Conservation (phyloP, 1,140 invertebrate genomes). For the Augochlora pura region DNA sequence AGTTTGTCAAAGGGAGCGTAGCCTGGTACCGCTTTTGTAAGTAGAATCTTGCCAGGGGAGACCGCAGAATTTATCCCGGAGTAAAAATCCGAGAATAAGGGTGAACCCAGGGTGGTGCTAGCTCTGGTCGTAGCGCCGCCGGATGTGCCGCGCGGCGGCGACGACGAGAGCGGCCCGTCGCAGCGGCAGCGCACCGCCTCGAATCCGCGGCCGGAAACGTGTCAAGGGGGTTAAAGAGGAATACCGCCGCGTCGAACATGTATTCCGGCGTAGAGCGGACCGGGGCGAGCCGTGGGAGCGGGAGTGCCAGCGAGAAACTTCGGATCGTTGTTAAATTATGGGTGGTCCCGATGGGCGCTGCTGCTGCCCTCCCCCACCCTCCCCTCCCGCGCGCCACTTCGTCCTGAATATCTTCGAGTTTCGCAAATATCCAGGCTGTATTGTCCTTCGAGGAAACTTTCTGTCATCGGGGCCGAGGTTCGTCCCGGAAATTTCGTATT, state of each 20-base stretch:
- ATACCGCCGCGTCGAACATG: slow-evolving; percentile 49
- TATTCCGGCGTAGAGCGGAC: slow-evolving; percentile 14
- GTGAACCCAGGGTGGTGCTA: too few relatives aligned
- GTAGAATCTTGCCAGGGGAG: slow-evolving; percentile 26
- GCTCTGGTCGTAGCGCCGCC: too few relatives aligned
- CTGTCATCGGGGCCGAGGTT: not conserved
- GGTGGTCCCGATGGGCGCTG: slow-evolving; percentile 43
- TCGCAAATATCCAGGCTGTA: slow-evolving; percentile 22
- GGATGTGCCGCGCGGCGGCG: too few relatives aligned
- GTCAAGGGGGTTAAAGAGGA: slow-evolving; percentile 63
- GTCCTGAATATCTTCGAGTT: slow-evolving; percentile 45
- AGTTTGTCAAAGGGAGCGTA: slow-evolving; percentile 45
- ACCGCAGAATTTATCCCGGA: slow-evolving; percentile 40
- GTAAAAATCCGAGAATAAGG: slow-evolving; percentile 19
- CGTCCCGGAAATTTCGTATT: slow-evolving; percentile 30
- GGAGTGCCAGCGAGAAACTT: slow-evolving; percentile 40
- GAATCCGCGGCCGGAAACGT: slow-evolving; percentile 53
- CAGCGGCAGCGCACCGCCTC: slow-evolving; percentile 16
- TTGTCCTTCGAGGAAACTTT: slow-evolving; percentile 44
- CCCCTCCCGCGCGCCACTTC: slow-evolving; percentile 38
- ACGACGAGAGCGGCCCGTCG: slow-evolving; percentile 26
- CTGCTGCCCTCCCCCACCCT: too few relatives aligned
- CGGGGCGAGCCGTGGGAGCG: too few relatives aligned
- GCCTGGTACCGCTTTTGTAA: slow-evolving; percentile 35
- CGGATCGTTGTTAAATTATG: slow-evolving; percentile 56